Evolutionary conservation across 2,888 invertebrate genomes (phyloP).

Genomic region (Eilema caniola): DNA sequence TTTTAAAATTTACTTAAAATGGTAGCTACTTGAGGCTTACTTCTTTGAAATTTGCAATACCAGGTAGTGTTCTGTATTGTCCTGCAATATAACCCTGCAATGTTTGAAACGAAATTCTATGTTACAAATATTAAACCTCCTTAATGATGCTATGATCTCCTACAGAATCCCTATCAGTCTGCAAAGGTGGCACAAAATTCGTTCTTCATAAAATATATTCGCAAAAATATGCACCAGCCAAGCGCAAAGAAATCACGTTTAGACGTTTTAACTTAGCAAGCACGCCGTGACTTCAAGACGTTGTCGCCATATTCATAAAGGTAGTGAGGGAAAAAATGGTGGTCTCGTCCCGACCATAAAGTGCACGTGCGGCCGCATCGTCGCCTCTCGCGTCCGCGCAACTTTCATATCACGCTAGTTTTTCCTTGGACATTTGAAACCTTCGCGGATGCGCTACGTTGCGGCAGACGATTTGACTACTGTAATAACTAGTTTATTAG

Average conservation of each 20-base stretch:
- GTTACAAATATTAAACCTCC: no score
- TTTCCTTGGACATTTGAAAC: conserved; percentile 62
- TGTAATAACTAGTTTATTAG: background rate
- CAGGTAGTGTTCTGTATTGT: no score
- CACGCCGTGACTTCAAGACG: conserved; percentile 37
- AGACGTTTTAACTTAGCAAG: conserved; percentile 44
- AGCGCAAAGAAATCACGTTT: conserved; percentile 28
- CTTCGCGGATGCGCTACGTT: conserved; percentile 29
- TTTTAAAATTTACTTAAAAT: no score
- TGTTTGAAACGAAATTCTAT: background rate
- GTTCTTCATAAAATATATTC: background rate
- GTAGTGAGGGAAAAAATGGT: conserved; percentile 62
- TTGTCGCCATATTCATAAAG: conserved; percentile 61
- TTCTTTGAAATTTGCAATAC: no score
- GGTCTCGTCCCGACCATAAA: conserved; percentile 71
- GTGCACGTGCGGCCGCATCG: conserved; percentile 72
- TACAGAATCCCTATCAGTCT: background rate
- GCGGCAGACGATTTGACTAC: conserved; percentile 41
- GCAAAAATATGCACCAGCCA: background rate
- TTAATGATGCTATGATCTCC: no score
- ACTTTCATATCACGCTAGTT: conserved; percentile 76
- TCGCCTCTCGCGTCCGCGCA: conserved; percentile 67
- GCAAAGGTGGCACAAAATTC: background rate
- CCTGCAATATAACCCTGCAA: no score
- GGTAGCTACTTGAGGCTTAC: no score